A percentile compares a stretch with the other conserved stretches of the same genome.
Conservation (phyloP, 2,888 invertebrate species). For the Eupithecia exiguata region DNA sequence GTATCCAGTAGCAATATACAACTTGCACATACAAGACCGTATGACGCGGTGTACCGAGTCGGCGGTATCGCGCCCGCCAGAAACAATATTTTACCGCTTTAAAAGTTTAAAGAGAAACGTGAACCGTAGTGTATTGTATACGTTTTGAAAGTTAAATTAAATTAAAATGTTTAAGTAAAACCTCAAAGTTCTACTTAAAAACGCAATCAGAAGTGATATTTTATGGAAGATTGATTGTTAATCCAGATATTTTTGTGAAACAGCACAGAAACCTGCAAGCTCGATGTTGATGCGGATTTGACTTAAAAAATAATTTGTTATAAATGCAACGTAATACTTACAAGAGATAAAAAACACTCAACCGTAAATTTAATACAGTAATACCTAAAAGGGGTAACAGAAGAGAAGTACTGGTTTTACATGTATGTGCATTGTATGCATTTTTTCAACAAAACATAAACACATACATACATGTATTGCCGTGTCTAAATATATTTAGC, state of each 20-base stretch:
- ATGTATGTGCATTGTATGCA: no score
- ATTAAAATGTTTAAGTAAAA: constrained; percentile 8
- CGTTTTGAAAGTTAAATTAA: no score
- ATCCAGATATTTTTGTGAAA: background rate
- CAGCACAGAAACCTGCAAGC: background rate
- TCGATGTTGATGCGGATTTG: background rate
- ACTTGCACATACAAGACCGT: constrained; percentile 46
- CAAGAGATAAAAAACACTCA: background rate
- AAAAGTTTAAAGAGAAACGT: constrained; percentile 72
- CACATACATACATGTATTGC: background rate
- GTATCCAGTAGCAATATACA: constrained; percentile 47
- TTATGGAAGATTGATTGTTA: no score
- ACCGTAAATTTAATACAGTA: background rate
- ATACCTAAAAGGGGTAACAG: background rate
- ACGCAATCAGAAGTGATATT: background rate
- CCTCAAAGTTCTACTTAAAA: no score
- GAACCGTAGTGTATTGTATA: constrained; percentile 47
- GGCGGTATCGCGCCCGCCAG: constrained; percentile 70
- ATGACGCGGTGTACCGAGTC: constrained; percentile 62
- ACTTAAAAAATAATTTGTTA: no score
- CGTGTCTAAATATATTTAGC: constrained; percentile 16
- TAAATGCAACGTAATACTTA: background rate
- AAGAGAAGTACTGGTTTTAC: no score
- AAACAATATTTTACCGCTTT: constrained; percentile 79
- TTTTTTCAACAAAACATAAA: background rate